A percentile compares a stretch with the other conserved stretches of the same genome.
Evolutionary conservation across 2,113 vertebrate genomes (phyloP).

Genomic region (Zapus hudsonius): DNA sequence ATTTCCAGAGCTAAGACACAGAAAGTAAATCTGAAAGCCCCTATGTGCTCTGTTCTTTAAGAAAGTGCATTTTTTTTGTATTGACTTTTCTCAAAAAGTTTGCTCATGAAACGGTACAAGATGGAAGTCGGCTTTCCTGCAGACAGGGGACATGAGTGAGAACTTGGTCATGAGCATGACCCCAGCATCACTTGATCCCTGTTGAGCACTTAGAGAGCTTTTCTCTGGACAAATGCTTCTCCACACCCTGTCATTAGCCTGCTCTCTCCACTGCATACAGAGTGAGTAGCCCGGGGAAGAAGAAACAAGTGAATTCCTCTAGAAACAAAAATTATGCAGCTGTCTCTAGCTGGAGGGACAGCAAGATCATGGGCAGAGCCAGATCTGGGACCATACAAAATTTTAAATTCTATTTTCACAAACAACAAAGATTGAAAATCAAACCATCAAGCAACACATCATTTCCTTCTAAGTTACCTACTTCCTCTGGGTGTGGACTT

Average conservation of each 20-base stretch:
- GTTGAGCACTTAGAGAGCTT: background rate
- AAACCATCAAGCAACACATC: background rate
- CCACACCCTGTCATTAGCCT: slow-evolving; percentile 52
- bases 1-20: slow-evolving; percentile 46
- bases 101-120: slow-evolving; percentile 19
- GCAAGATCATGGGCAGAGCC: slow-evolving; percentile 10
- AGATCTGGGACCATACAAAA: slow-evolving; percentile 13
- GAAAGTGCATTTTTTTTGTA: slow-evolving; percentile 14
- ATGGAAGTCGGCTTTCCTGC: background rate
- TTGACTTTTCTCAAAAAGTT: slow-evolving; percentile 51
- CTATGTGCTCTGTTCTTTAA: slow-evolving; percentile 27
- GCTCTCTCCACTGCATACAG: slow-evolving; percentile 54
- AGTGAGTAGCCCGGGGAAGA: slow-evolving; percentile 51
- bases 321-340: slow-evolving; percentile 57
- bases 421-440: slow-evolving; percentile 10
- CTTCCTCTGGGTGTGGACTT: background rate
- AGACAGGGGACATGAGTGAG: background rate
- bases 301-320: background rate
- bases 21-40: slow-evolving; percentile 20
- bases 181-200: background rate
- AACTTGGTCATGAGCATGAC: background rate
- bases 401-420: background rate
- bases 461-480: background rate
- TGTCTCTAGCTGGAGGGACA: slow-evolving; percentile 33
- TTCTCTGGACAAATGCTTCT: slow-evolving; percentile 54